Percentiles rank a stretch among this genome's conserved stretches.
phyloP scores from a whole-genome alignment of 1,140 invertebrate genomes.

The Sarcophaga bullata region DNA sequence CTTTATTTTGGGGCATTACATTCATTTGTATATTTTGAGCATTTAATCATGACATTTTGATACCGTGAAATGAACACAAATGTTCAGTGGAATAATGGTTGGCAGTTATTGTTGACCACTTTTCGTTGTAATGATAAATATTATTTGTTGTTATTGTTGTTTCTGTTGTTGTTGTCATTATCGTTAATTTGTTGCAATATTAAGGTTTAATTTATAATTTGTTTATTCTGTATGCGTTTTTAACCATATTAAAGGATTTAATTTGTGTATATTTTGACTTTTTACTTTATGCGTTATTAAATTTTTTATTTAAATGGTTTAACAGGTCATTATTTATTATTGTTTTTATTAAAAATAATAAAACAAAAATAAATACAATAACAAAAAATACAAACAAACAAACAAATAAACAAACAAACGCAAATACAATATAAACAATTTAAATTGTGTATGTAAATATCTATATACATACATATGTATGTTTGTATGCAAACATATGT shows the following conservation, averaged over 20 bases:
- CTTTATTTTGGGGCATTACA: background rate
- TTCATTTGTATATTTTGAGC: background rate
- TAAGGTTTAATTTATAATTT: slow-evolving; percentile 27
- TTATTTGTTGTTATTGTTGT: background rate
- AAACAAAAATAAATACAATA: background rate
- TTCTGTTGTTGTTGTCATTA: background rate
- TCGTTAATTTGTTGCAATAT: background rate
- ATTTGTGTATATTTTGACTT: background rate
- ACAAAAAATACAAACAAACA: background rate
- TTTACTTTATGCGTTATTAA: slow-evolving; percentile 2
- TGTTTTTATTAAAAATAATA: background rate
- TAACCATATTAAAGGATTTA: slow-evolving; percentile 10
- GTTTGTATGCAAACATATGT: no score
- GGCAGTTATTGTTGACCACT: slow-evolving; percentile 8
- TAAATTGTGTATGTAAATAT: no score
- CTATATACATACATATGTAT: no score
- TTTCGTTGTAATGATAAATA: background rate
- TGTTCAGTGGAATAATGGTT: background rate
- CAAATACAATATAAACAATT: no score
- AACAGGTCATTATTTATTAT: slow-evolving; percentile 27
- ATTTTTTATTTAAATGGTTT: slow-evolving; percentile 22
- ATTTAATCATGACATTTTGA: background rate
- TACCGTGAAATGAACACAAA: background rate
- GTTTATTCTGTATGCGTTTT: background rate
- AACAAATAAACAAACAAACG: background rate